phyloP scores from a whole-genome alignment of 2,888 invertebrate species.

The Prosopocoilus inquinatus region DNA sequence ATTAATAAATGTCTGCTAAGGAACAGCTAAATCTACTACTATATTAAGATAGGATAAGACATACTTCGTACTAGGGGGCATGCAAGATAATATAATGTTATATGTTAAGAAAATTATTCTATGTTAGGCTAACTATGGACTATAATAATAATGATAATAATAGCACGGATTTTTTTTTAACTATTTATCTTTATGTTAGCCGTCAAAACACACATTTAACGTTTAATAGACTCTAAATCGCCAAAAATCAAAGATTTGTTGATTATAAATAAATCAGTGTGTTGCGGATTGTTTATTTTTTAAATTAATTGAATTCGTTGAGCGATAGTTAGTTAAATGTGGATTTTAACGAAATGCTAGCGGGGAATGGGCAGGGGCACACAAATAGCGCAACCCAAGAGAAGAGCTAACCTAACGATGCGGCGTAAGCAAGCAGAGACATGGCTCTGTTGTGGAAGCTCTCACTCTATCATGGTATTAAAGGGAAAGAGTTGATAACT shows the following conservation, averaged over 20 bases:
- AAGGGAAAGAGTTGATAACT: slow-evolving; percentile 47
- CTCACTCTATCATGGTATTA: slow-evolving; percentile 51
- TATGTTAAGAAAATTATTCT: slow-evolving; percentile 50
- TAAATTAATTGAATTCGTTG: no score
- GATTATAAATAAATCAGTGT: no score
- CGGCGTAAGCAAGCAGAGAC: slow-evolving; percentile 51
- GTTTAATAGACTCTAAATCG: no score
- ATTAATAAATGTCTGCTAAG: slow-evolving; percentile 36
- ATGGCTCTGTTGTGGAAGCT: slow-evolving; percentile 52
- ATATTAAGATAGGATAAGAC: slow-evolving; percentile 47
- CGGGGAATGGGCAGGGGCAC: slow-evolving; percentile 36
- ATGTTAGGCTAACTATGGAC: slow-evolving; percentile 49
- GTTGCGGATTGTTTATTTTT: no score
- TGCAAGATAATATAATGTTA: slow-evolving; percentile 49
- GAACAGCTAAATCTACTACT: slow-evolving; percentile 47
- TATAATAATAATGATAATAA: slow-evolving; percentile 47
- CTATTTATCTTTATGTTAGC: neutral
- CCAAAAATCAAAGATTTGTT: no score
- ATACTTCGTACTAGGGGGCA: slow-evolving; percentile 47
- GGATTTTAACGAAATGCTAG: neutral
- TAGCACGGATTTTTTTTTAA: slow-evolving; percentile 37
- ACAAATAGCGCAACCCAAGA: slow-evolving; percentile 48
- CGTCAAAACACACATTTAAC: neutral
- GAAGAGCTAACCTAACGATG: slow-evolving; percentile 48
- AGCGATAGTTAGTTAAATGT: no score